Evolutionary conservation across 2,797 vertebrate species (phyloP), one percentile per base, ranked within the genome.

Genomic region (Enteromius argenteus): DNA sequence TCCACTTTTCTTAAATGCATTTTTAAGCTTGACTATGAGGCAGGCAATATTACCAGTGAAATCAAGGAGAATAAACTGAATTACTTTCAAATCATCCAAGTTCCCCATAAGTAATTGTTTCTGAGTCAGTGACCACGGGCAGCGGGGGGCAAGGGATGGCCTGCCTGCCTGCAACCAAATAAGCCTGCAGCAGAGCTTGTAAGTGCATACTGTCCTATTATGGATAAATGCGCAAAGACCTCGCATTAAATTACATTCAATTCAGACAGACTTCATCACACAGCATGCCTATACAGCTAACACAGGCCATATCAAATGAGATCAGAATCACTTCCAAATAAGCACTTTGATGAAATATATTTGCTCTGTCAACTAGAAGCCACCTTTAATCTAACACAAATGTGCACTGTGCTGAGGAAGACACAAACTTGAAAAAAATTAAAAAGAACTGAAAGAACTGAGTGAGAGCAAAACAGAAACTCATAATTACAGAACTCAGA

Each of bases 1-100:
- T 58, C 27, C 68, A 32, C 32, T 81, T 77, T 44, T 77, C 62
- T 23, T 42, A 2, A 74, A 60, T n/a, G 75, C 32, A 69, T 78
- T 91, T 86, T 88, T 87, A 89, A 83, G 85, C 87, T 86, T 68
- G 69, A 90, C 79, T 91, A 90, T 88, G 81, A 87, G 91, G 87
- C 92, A 88, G 92, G 92, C 92, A 81, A 94, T 95, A 94, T 93
- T 93, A 92, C 91, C 91, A 92, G 91, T 91, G 93, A 94, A 95
- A 94, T 95, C 93, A 93, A 92, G 91, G 90, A 92, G 87, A 93
- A 95, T 93, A 94, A 95, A 94, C 94, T 93, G 90, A 94, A 95
- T 94, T 93, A 94, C 93, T 92, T 93, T 94, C 89, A 93, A 95
- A 93, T 93, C 92, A 93, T 94, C 90, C 93, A 93, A 92, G 92